phyloP scores from a whole-genome alignment of 30 jellyfish, hydroid and myxozoan species.

The Hydractinia symbiolongicarpus region DNA sequence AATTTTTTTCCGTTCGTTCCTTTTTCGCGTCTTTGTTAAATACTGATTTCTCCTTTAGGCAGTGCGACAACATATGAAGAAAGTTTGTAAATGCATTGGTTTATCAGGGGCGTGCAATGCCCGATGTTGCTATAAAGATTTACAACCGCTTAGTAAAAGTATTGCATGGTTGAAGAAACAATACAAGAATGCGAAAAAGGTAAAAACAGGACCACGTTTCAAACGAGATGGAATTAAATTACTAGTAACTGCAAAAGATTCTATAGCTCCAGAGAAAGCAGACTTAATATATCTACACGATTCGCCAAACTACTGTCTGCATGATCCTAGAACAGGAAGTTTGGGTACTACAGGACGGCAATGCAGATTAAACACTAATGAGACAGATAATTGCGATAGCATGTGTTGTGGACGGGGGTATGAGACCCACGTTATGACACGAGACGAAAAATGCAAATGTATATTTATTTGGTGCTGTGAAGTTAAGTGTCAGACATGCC shows the following conservation, averaged over 20 bases:
- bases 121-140: conserved; percentile 55
- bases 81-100: conserved; percentile 84
- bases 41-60: conserved; percentile 34
- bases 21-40: background rate
- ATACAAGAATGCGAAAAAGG: conserved; percentile 25
- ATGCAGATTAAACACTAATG: conserved; percentile 47
- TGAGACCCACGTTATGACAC: conserved; percentile 54
- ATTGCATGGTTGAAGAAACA: conserved; percentile 20
- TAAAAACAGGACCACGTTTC: background rate
- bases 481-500: conserved; percentile 76
- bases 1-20: background rate
- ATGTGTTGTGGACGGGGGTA: conserved; percentile 96
- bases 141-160: conserved; percentile 42
- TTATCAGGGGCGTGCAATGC: conserved; percentile 91
- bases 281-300: conserved; percentile 56
- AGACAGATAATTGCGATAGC: conserved; percentile 49
- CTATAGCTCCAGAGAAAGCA: conserved; percentile 17
- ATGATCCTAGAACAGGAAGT: conserved; percentile 63
- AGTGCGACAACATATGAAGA: conserved; percentile 39
- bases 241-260: conserved; percentile 18
- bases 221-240: conserved; percentile 14
- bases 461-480: conserved; percentile 89
- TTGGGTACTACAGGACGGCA: conserved; percentile 86
- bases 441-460: conserved; percentile 58
- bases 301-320: conserved; percentile 82